phyloP scores from a whole-genome alignment of 1,140 invertebrate species.

The Dendrolimus kikuchii region DNA sequence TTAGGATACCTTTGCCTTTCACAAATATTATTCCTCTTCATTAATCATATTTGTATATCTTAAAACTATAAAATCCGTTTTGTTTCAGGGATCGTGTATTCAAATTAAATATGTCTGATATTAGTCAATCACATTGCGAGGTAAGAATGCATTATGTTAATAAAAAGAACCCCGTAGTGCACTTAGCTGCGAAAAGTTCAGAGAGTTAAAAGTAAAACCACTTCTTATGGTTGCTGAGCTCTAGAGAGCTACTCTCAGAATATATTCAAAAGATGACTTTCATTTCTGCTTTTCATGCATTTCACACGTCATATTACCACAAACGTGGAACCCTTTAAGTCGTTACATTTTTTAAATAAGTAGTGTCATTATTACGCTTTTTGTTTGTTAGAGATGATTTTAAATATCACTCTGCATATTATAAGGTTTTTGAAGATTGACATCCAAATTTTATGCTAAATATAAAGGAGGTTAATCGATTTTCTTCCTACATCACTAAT shows the following conservation, averaged over 20 bases:
- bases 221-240: slow-evolving; percentile 24
- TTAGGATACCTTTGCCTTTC: no score
- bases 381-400: no score
- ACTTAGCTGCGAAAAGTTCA: slow-evolving; percentile 2
- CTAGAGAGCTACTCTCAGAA: slow-evolving; percentile 21
- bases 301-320: slow-evolving; percentile 20
- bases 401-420: no score
- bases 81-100: slow-evolving; percentile 81
- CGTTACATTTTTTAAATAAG: no score
- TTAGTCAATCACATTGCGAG: slow-evolving; percentile 81
- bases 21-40: background rate
- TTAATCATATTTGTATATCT: background rate
- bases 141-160: slow-evolving; percentile 60
- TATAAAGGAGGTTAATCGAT: no score
- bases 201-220: slow-evolving; percentile 23
- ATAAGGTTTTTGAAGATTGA: no score
- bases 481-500: no score
- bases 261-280: background rate
- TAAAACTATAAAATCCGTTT: slow-evolving; percentile 18
- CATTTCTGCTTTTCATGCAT: slow-evolving; percentile 32
- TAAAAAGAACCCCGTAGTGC: no score
- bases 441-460: no score
- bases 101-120: slow-evolving; percentile 79
- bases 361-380: no score
- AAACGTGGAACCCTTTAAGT: slow-evolving; percentile 27